Percentiles rank a stretch among this genome's conserved stretches.
These are phyloP conservation scores for Bos indicus DNA, from an alignment of 2,113 vertebrate genomes.

Conservation along the genomic window DNA sequence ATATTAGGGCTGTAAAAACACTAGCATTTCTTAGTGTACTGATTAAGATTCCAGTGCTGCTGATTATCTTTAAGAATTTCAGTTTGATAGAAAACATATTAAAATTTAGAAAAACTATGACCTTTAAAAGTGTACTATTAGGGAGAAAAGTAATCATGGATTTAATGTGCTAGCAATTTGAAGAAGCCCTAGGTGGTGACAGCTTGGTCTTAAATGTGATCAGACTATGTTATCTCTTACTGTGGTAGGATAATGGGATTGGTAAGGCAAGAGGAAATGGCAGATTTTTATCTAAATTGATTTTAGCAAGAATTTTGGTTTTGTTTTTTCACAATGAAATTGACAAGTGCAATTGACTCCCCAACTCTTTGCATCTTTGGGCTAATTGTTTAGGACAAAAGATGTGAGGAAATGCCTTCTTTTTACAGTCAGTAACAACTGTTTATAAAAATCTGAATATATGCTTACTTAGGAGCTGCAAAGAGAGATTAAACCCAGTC, in stretches of 20 bases:
- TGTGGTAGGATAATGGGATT: background rate
- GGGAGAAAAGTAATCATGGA: background rate
- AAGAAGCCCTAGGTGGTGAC: slow-evolving; percentile 11
- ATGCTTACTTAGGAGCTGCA: background rate
- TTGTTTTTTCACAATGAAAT: slow-evolving; percentile 18
- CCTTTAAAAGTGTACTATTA: background rate
- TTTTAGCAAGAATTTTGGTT: slow-evolving; percentile 49
- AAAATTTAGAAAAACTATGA: background rate
- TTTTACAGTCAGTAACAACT: background rate
- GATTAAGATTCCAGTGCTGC: background rate
- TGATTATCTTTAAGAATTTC: background rate
- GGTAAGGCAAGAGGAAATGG: slow-evolving; percentile 12
- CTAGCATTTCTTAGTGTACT: background rate
- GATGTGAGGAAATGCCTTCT: background rate
- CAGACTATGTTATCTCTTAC: slow-evolving; percentile 33
- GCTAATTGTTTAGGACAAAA: slow-evolving; percentile 32
- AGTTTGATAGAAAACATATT: background rate
- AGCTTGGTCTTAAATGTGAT: background rate
- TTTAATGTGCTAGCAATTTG: background rate
- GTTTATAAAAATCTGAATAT: slow-evolving; percentile 4
- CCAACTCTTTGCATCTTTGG: background rate
- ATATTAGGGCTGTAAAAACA: background rate
- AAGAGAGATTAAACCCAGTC: background rate
- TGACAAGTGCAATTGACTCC: background rate
- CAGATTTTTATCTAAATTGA: slow-evolving; percentile 28